Base-by-base conservation (phyloP, 2,888 invertebrate genomes). In the Lepeophtheirus nordmannii region DNA sequence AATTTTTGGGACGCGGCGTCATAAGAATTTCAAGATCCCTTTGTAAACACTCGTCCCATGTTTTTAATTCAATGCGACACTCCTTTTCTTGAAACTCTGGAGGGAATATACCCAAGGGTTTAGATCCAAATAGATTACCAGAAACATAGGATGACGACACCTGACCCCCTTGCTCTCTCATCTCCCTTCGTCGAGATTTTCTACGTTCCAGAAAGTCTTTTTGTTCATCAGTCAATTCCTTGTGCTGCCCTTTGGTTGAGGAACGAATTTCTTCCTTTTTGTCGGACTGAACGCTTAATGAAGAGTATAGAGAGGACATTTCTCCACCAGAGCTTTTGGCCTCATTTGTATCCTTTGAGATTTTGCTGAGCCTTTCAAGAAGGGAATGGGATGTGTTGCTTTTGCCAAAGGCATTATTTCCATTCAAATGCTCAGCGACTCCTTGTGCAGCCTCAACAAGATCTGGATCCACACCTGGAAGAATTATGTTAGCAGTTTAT, bases 1-100 rank as follows among this genome's bases (percentile, higher is more conserved):
- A 85, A 78, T 96, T 97, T 10, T 80, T 75, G 0, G 93, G 90
- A 0, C 88, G 85, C 74, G 85, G 85, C 0, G 83, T 80, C 0
- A 83, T 78, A 0, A 82, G 77, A 65, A 85, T 71, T 68, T 82
- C 78, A n/a, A 89, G 72, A 72, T 89, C 86, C 22, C 82, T 80
- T 68, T 83, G 73, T 57, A 82, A 75, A 46, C 89, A 75, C 20
- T 73, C 72, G 46, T 85, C 78, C 91, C 91, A 92, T 0, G 83
- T 83, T 37, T 79, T 74, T 0, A 86, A 74, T 57, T 63, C 14
- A 22, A 60, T 11, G 11, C 14, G 5, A 17, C 41, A 14, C 1
- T 39, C 39, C 3, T n/a, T 20, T 22, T 57, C 57, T n/a, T 20
- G 9, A 14, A 22, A 22, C 17, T 39, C 30, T 38, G 38, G 22